A percentile compares a stretch with the other conserved stretches of the same genome.
These are phyloP conservation scores for Syritta pipiens DNA, from an alignment of 2,888 invertebrate species.

Conservation along the genomic window DNA sequence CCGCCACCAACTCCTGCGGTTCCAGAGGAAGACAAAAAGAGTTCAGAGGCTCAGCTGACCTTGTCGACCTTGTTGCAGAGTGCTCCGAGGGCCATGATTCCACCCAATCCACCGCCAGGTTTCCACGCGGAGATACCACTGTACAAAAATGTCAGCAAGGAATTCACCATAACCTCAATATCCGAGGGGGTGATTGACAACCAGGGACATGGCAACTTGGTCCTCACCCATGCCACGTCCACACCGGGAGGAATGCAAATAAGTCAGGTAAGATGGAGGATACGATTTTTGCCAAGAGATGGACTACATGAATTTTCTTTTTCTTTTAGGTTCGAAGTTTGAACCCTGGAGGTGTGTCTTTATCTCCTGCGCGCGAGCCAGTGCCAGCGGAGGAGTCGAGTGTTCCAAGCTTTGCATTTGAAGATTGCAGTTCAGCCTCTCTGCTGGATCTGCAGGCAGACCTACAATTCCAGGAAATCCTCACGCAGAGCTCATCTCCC, in stretches of 20 bases:
- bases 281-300: too few species aligned
- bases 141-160: slow-evolving; percentile 65
- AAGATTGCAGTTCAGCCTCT: not conserved
- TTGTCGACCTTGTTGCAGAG: slow-evolving; percentile 52
- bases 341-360: slow-evolving; percentile 32
- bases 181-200: slow-evolving; percentile 58
- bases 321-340: slow-evolving; percentile 45
- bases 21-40: not conserved
- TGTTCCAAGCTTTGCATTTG: not conserved
- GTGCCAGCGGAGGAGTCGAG: too few species aligned
- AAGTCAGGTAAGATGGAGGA: slow-evolving; percentile 56
- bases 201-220: slow-evolving; percentile 22
- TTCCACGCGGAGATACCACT: slow-evolving; percentile 38
- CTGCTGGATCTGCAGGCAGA: not conserved
- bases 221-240: slow-evolving; percentile 35
- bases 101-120: slow-evolving; percentile 37
- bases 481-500: not conserved
- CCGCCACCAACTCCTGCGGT: too few species aligned
- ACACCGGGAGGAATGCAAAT: slow-evolving; percentile 55
- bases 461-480: not conserved
- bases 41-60: slow-evolving; percentile 2
- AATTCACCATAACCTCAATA: slow-evolving; percentile 70
- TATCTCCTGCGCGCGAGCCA: not conserved
- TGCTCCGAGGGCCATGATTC: slow-evolving; percentile 61
- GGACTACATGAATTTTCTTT: not conserved